Evolutionary conservation across 2,888 invertebrate species (phyloP).

Genomic region (Aquatica leii): DNA sequence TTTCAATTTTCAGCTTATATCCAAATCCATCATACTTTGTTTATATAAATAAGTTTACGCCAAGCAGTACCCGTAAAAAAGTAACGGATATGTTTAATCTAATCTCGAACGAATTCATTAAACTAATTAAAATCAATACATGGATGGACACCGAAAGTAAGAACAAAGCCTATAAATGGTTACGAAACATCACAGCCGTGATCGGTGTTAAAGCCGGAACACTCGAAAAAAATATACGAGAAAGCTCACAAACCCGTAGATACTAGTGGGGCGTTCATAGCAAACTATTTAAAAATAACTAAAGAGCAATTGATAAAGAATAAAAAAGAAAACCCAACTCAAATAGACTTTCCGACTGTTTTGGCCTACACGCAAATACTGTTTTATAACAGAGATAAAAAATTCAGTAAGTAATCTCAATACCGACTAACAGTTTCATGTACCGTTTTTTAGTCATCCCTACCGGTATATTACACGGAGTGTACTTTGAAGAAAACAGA

Average conservation of each 20-base stretch:
- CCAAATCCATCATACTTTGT: background rate
- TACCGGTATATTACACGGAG: conserved; percentile 4
- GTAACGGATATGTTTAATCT: background rate
- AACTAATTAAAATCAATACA: background rate
- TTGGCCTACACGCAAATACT: no score
- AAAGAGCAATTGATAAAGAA: no score
- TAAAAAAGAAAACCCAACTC: no score
- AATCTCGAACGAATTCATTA: background rate
- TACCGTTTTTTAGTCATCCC: conserved; percentile 2
- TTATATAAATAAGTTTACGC: background rate
- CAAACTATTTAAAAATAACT: no score
- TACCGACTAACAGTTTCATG: background rate
- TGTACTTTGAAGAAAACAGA: background rate
- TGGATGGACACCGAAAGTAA: background rate
- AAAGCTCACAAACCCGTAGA: no score
- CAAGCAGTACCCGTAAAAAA: background rate
- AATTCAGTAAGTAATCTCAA: background rate
- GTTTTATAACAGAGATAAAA: background rate
- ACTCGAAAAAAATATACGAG: no score
- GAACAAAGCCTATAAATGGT: no score
- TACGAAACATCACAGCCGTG: no score
- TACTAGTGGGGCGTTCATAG: no score
- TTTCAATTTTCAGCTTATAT: background rate
- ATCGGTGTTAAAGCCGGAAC: no score
- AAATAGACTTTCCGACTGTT: no score